phyloP scores from a whole-genome alignment of 2,113 vertebrate species.

The Proterorhinus semilunaris region DNA sequence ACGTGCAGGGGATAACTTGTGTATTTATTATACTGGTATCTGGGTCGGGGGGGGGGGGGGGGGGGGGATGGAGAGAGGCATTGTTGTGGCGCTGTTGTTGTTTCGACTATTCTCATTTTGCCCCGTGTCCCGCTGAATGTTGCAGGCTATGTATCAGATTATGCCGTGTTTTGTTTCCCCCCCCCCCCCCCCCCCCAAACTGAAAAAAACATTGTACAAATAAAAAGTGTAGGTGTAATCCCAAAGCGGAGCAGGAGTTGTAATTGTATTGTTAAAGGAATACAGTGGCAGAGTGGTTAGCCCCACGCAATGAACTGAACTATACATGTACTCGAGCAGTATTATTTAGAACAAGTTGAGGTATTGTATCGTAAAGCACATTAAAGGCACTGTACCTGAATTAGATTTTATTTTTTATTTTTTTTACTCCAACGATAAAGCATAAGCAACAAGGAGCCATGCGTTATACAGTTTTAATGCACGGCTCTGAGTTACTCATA shows the following conservation, averaged over 20 bases:
- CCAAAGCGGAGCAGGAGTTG: neutral
- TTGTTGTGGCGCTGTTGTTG: slow-evolving; percentile 43
- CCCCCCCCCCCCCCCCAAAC: too few relatives aligned
- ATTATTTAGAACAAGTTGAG: too few relatives aligned
- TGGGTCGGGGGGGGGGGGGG: slow-evolving; percentile 32
- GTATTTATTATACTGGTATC: slow-evolving; percentile 43
- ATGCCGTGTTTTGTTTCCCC: slow-evolving; percentile 12
- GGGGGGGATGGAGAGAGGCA: slow-evolving; percentile 18
- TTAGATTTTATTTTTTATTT: too few relatives aligned
- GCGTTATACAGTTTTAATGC: too few relatives aligned
- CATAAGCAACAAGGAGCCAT: too few relatives aligned
- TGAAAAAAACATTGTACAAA: neutral
- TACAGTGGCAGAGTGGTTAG: neutral
- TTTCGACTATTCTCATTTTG: slow-evolving; percentile 40
- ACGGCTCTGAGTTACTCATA: too few relatives aligned
- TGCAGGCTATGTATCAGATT: slow-evolving; percentile 40
- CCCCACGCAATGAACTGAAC: neutral
- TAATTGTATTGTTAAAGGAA: neutral
- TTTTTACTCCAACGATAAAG: too few relatives aligned
- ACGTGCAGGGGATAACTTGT: slow-evolving; percentile 37
- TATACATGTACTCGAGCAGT: too few relatives aligned
- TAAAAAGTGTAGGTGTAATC: slow-evolving; percentile 15
- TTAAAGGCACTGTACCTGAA: too few relatives aligned
- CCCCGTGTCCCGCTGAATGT: slow-evolving; percentile 31
- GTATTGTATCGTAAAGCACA: too few relatives aligned